Conservation (phyloP, 2,888 invertebrate genomes). For the Tricholauxania praeusta region DNA sequence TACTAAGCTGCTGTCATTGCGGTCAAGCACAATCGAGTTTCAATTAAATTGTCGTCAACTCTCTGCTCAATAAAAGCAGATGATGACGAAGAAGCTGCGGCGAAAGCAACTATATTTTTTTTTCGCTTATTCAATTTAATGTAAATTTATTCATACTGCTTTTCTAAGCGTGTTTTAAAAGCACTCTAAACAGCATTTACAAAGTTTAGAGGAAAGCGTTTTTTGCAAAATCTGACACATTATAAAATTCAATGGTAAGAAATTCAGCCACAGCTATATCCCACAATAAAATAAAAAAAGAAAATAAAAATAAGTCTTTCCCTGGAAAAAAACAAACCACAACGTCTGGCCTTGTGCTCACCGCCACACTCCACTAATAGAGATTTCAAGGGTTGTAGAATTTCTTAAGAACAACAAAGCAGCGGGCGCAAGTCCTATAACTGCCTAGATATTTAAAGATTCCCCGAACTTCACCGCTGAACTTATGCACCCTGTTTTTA, state of each 20-base stretch:
- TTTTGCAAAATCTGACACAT: no score
- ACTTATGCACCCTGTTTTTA: no score
- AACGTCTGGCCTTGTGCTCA: no score
- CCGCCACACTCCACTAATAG: no score
- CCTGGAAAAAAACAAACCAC: no score
- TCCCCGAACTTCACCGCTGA: no score
- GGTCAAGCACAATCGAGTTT: slow-evolving; percentile 47
- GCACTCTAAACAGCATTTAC: slow-evolving; percentile 2
- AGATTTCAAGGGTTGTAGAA: no score
- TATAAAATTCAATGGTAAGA: not conserved
- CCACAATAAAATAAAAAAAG: not conserved
- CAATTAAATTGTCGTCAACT: slow-evolving; percentile 49
- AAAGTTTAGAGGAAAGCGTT: not conserved
- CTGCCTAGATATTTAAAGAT: no score
- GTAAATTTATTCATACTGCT: slow-evolving; percentile 38
- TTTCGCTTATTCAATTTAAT: slow-evolving; percentile 17
- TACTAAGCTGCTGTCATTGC: slow-evolving; percentile 32
- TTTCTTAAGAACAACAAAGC: no score
- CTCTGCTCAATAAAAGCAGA: slow-evolving; percentile 39
- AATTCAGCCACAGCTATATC: not conserved
- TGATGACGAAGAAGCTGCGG: slow-evolving; percentile 40
- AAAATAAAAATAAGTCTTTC: not conserved
- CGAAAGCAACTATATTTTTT: slow-evolving; percentile 25
- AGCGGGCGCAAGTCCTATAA: no score
- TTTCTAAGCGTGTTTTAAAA: slow-evolving; percentile 16